These are phyloP conservation scores for Cantharis rustica DNA, from an alignment of 2,888 invertebrate species.

Conservation along the genomic window DNA sequence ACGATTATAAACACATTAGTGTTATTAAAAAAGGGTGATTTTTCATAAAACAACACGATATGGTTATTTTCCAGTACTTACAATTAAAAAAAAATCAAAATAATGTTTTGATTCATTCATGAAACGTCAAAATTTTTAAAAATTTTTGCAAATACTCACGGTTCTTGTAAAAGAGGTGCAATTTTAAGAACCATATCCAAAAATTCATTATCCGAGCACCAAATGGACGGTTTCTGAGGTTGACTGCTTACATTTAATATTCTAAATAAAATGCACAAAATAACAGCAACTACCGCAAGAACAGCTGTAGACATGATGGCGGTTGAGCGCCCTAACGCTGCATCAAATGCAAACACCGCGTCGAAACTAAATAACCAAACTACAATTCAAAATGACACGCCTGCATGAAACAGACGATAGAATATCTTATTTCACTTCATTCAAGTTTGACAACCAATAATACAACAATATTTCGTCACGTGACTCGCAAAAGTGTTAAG, in stretches of 20 bases:
- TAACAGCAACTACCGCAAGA: constrained; percentile 79
- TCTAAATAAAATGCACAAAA: constrained; percentile 81
- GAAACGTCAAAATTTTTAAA: neutral
- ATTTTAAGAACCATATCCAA: constrained; percentile 79
- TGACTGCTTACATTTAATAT: constrained; percentile 85
- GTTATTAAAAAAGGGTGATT: neutral
- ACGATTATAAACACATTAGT: neutral
- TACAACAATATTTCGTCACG: neutral
- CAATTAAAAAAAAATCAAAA: neutral
- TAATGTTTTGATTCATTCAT: neutral
- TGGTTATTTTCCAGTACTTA: neutral
- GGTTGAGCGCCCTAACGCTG: constrained; percentile 38
- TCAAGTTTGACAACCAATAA: constrained; percentile 11
- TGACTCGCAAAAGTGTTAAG: neutral
- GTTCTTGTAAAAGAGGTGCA: constrained; percentile 77
- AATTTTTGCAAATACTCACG: constrained; percentile 66
- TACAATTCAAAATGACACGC: constrained; percentile 9
- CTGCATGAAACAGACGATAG: constrained; percentile 3
- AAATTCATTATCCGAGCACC: constrained; percentile 77
- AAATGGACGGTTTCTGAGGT: constrained; percentile 76
- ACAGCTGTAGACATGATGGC: constrained; percentile 78
- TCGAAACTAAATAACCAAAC: constrained; percentile 12
- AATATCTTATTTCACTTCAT: constrained; percentile 2
- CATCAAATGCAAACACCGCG: constrained; percentile 36
- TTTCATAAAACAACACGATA: neutral